These are phyloP conservation scores for Rhadinocentrus ornatus DNA, from an alignment of 2,797 vertebrate species.

Conservation along the genomic window DNA sequence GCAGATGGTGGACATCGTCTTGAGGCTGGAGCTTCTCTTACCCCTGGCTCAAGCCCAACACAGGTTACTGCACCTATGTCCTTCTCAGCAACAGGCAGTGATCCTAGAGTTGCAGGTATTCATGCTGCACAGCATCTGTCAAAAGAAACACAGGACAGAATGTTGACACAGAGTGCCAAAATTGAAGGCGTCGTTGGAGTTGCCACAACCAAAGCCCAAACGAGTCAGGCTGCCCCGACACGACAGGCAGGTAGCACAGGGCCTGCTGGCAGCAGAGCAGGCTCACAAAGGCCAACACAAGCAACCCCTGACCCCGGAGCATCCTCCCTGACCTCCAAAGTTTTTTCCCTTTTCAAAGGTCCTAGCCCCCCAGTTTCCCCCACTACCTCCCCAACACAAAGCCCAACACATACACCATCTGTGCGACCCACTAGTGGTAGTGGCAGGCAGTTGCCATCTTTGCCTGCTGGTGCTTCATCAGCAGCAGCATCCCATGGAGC, in stretches of 20 bases:
- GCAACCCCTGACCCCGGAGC: conserved; percentile 73
- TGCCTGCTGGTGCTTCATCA: conserved; percentile 71
- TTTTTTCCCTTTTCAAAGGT: conserved; percentile 89
- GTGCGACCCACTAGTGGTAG: conserved; percentile 56
- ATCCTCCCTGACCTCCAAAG: conserved; percentile 82
- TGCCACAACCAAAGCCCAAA: conserved; percentile 76
- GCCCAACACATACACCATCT: conserved; percentile 84
- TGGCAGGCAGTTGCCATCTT: conserved; percentile 72
- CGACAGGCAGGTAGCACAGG: conserved; percentile 73
- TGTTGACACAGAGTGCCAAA: conserved; percentile 87
- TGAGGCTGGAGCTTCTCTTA: conserved; percentile 88
- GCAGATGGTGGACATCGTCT: conserved; percentile 86
- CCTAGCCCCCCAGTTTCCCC: conserved; percentile 92
- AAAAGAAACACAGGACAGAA: conserved; percentile 91
- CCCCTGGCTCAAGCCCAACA: conserved; percentile 96
- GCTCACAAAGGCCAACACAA: conserved; percentile 75
- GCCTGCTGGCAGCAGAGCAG: conserved; percentile 60
- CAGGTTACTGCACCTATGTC: conserved; percentile 92
- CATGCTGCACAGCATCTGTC: conserved; percentile 93
- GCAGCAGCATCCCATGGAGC: conserved; percentile 87
- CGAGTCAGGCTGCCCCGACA: conserved; percentile 70
- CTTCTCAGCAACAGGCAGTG: conserved; percentile 85
- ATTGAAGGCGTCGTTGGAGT: conserved; percentile 80
- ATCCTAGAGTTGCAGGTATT: conserved; percentile 88
- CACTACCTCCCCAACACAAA: conserved; percentile 88